Base-by-base conservation (phyloP, 1,140 invertebrate genomes). In the Eufriesea mexicana region DNA sequence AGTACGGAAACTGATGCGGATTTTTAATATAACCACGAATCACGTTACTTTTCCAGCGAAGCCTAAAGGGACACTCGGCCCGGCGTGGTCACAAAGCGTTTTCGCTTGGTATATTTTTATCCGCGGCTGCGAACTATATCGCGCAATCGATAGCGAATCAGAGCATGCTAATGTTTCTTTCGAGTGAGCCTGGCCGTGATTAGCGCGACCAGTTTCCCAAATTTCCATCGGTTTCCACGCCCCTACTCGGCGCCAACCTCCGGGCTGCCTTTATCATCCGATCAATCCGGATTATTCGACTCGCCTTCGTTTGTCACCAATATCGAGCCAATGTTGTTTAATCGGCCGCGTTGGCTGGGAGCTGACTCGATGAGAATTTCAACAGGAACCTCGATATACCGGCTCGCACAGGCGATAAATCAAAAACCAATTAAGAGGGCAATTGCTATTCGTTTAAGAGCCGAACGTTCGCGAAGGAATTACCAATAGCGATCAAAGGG, bases 381-480 rank as follows among this genome's bases (percentile, higher is more conserved):
- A 23, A n/a, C 18, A 4, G 70, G 23, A 28, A 35, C 14, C 23
- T 51, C 68, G 57, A 72, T 51, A 61, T 54, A 80, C 64, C 70
- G 70, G 25, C 8, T 35, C 10, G 35, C 18, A 45, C 25, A 51
- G n/a, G 78, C n/a, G 51, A 80, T 79, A 64, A 62, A 80, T 80
- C 78, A 74, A 80, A 64, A 71, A 64, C 20, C 78, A 80, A 80
- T 80, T 80, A 79, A 73, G 78, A 62, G 68, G 20, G 57, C 25
- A 25, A 79, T 79, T 61, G 62, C 45, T 72, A 35, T 70, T 59
- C 51, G 45, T 72, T 47, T 42, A 61, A 42, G 47, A 2, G 54
- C 12, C 20, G n/a, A 2, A 45, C 16, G 57, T 12, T 49, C 25
- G 16, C 25, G 18, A 76, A 25, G 20, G 25, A 35, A 49, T 47